A percentile compares a stretch with the other conserved stretches of the same genome.
These are phyloP conservation scores for Drosophila aff. DNA, from an alignment of 1,140 invertebrate species.

Conservation along the genomic window DNA sequence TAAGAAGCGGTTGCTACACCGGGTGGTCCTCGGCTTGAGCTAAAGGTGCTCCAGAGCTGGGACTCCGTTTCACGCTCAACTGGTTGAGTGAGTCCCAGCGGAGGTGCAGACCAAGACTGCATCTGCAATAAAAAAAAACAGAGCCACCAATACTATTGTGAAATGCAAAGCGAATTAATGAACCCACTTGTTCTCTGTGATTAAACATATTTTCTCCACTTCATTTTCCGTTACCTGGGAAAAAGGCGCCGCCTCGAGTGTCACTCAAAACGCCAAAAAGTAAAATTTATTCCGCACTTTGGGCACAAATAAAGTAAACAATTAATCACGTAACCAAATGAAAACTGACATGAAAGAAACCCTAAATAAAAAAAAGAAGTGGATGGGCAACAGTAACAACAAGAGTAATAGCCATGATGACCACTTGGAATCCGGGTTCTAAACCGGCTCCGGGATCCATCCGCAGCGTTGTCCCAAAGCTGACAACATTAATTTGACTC, in stretches of 20 bases:
- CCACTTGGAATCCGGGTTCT: constrained; percentile 49
- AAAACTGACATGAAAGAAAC: constrained; percentile 56
- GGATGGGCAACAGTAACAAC: constrained; percentile 9
- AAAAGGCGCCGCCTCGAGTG: constrained; percentile 23
- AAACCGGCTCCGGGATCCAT: constrained; percentile 25
- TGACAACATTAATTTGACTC: constrained; percentile 68
- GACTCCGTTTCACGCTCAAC: constrained; percentile 40
- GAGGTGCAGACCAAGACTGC: constrained; percentile 9
- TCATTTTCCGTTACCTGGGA: constrained; percentile 20
- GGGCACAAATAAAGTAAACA: constrained; percentile 51
- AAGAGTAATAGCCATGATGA: constrained; percentile 51
- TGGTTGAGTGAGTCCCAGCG: constrained; percentile 26
- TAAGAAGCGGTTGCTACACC: constrained; percentile 30
- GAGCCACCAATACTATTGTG: constrained; percentile 12
- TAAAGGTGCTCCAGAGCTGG: constrained; percentile 20
- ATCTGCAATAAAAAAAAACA: background rate
- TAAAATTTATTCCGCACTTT: constrained; percentile 47
- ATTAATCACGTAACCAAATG: constrained; percentile 67
- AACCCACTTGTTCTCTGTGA: constrained; percentile 6
- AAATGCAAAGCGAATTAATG: constrained; percentile 19
- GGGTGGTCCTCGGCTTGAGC: constrained; percentile 39
- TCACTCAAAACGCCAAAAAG: constrained; percentile 12
- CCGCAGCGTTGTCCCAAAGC: constrained; percentile 17
- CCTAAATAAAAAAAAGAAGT: constrained; percentile 7
- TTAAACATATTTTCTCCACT: constrained; percentile 2